phyloP scores from a whole-genome alignment of 2,888 invertebrate genomes.

The Leptarthrus brevirostris region DNA sequence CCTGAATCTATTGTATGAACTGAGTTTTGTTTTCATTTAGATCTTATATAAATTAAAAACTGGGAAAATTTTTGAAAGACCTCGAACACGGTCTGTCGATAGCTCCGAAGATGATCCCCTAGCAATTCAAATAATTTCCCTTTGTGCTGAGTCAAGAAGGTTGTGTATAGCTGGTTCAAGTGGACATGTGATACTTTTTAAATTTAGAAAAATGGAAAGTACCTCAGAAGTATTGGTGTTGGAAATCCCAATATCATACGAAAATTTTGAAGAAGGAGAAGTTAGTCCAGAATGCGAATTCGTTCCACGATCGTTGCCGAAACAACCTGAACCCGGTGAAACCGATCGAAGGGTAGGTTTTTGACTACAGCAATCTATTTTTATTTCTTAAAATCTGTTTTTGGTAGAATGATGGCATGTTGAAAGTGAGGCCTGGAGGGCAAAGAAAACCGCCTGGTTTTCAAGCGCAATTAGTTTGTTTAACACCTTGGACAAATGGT shows the following conservation, averaged over 20 bases:
- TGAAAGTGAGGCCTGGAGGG: slow-evolving; percentile 79
- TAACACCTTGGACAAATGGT: slow-evolving; percentile 84
- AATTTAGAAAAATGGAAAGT: slow-evolving; percentile 92
- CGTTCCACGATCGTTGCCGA: slow-evolving; percentile 69
- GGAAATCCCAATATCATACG: slow-evolving; percentile 89
- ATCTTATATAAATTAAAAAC: slow-evolving; percentile 98
- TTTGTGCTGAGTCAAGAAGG: slow-evolving; percentile 92
- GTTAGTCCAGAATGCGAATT: slow-evolving; percentile 86
- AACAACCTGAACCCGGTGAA: slow-evolving; percentile 62
- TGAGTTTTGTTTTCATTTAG: slow-evolving; percentile 55
- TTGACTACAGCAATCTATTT: background rate
- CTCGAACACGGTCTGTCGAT: slow-evolving; percentile 74
- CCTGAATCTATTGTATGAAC: background rate
- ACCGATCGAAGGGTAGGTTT: slow-evolving; percentile 69
- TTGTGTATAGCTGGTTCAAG: slow-evolving; percentile 92
- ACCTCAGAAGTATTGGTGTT: slow-evolving; percentile 82
- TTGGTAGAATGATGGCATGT: slow-evolving; percentile 67
- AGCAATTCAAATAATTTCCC: slow-evolving; percentile 87
- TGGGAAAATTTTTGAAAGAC: slow-evolving; percentile 77
- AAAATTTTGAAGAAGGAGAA: slow-evolving; percentile 83
- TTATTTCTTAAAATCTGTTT: slow-evolving; percentile 49
- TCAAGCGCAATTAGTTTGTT: slow-evolving; percentile 94
- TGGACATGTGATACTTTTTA: slow-evolving; percentile 94
- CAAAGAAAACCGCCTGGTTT: slow-evolving; percentile 94
- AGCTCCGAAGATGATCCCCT: slow-evolving; percentile 85